A percentile compares a stretch with the other conserved stretches of the same genome.
These are phyloP conservation scores for Lepidurus arcticus DNA, from an alignment of 1,140 invertebrate genomes.

Conservation along the genomic window DNA sequence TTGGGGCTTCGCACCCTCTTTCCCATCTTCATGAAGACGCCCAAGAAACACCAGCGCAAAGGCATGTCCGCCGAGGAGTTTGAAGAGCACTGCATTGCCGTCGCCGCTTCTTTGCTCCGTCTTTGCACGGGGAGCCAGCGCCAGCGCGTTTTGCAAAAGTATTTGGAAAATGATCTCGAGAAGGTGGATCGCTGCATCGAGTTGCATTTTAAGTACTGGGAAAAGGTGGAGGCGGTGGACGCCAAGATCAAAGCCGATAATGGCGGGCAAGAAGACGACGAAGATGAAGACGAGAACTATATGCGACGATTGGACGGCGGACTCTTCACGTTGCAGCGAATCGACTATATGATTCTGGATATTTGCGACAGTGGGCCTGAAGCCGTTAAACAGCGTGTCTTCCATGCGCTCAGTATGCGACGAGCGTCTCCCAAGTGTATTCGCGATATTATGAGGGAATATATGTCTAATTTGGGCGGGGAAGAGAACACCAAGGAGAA, in stretches of 20 bases:
- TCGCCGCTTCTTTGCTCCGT: constrained; percentile 86
- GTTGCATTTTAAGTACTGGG: constrained; percentile 94
- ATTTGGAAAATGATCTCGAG: constrained; percentile 96
- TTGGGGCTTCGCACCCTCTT: constrained; percentile 93
- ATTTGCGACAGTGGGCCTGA: constrained; percentile 69
- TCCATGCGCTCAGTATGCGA: constrained; percentile 80
- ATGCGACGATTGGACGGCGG: constrained; percentile 83
- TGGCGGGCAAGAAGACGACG: constrained; percentile 46
- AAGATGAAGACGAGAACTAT: constrained; percentile 77
- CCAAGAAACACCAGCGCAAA: constrained; percentile 75
- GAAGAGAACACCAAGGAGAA: neutral
- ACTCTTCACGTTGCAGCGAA: constrained; percentile 88
- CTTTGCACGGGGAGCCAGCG: constrained; percentile 85
- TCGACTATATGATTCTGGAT: constrained; percentile 93
- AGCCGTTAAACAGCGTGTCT: constrained; percentile 78
- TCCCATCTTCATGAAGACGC: constrained; percentile 98
- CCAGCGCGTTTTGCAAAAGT: constrained; percentile 87
- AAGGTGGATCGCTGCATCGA: constrained; percentile 95
- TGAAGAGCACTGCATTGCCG: constrained; percentile 92
- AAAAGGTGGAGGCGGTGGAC: constrained; percentile 86
- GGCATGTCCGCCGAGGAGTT: constrained; percentile 83
- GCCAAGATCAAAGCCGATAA: constrained; percentile 59
- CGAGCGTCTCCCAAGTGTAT: constrained; percentile 91
- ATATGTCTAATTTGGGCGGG: neutral
- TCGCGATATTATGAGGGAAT: constrained; percentile 79